Conservation (phyloP, 1,140 invertebrate species). For the Teleopsis dalmanni region DNA sequence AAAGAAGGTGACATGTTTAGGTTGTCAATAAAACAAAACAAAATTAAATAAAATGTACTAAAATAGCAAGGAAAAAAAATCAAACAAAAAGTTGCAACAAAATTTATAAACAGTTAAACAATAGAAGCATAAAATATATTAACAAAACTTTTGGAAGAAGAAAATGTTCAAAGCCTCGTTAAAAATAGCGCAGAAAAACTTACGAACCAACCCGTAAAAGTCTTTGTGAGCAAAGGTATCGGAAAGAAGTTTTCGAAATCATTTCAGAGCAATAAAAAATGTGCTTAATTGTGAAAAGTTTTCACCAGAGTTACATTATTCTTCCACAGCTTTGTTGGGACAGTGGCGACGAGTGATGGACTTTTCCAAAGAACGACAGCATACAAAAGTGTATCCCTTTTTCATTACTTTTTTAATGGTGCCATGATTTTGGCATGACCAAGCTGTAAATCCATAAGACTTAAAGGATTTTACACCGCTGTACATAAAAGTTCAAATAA, state of each 20-base stretch:
- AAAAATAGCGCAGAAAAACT: not conserved
- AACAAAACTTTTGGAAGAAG: not conserved
- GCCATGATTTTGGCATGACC: too few relatives aligned
- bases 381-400: too few relatives aligned
- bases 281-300: constrained; percentile 29
- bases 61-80: constrained; percentile 7
- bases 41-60: constrained; percentile 4
- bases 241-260: constrained; percentile 2
- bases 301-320: too few relatives aligned
- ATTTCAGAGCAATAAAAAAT: constrained; percentile 26
- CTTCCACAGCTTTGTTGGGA: not conserved
- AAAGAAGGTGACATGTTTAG: constrained; percentile 20
- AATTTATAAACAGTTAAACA: not conserved
- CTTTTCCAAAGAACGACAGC: too few relatives aligned
- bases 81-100: constrained; percentile 3
- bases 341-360: too few relatives aligned
- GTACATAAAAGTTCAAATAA: too few relatives aligned
- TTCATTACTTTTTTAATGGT: too few relatives aligned
- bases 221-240: not conserved
- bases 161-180: not conserved
- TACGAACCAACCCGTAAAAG: not conserved
- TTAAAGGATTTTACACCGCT: too few relatives aligned
- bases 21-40: constrained; percentile 2
- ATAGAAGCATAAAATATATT: constrained; percentile 1
- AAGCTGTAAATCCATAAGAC: too few relatives aligned